Evolutionary conservation across 2,113 vertebrate species (phyloP).

Genomic region (Cricetomys ansorgei): DNA sequence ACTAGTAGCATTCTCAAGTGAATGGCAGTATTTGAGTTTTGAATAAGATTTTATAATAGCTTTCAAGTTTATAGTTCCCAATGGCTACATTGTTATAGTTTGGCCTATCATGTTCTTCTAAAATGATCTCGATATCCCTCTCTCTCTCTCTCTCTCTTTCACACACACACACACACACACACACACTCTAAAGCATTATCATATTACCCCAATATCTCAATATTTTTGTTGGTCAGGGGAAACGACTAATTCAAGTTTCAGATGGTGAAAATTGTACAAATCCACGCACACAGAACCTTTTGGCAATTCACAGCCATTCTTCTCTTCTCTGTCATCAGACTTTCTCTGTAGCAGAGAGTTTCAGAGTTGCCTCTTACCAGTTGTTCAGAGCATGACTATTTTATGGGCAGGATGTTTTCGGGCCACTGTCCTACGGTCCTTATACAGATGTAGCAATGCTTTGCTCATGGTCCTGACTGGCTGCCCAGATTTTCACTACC

Average conservation of each 20-base stretch:
- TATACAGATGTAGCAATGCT: background rate
- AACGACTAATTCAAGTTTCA: constrained; percentile 32
- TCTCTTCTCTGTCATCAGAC: too few relatives aligned
- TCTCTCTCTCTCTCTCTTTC: too few relatives aligned
- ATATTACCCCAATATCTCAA: constrained; percentile 17
- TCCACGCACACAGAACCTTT: background rate
- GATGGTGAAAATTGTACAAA: background rate
- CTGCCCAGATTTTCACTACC: background rate
- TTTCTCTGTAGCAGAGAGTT: background rate
- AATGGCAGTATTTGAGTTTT: background rate
- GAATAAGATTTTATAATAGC: background rate
- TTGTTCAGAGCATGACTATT: background rate
- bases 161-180: background rate
- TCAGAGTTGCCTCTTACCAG: too few relatives aligned
- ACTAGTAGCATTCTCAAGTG: background rate
- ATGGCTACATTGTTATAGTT: background rate
- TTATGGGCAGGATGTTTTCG: background rate
- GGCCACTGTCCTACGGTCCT: background rate
- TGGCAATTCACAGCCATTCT: background rate
- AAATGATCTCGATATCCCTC: too few relatives aligned
- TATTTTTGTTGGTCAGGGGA: constrained; percentile 20
- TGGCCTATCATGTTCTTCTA: constrained; percentile 9
- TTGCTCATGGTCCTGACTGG: background rate
- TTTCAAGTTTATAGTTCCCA: constrained; percentile 10
- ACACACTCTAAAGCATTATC: background rate